A percentile compares a stretch with the other conserved stretches of the same genome.
Evolutionary conservation across 2,797 vertebrate genomes (phyloP).

Genomic region (Sciurus carolinensis): DNA sequence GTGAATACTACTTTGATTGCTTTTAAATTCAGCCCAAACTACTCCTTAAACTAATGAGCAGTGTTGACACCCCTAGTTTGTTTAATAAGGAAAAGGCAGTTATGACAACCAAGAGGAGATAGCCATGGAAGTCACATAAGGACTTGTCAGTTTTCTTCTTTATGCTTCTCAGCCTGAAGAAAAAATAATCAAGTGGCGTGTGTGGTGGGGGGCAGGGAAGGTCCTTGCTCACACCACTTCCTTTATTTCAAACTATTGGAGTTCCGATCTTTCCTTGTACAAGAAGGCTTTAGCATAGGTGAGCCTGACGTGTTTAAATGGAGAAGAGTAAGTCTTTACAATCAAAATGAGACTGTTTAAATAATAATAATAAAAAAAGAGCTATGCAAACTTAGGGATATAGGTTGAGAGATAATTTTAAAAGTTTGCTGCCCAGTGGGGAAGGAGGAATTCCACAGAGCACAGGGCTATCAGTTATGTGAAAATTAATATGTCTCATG

Average conservation of each 20-base stretch:
- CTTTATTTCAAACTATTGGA: background rate
- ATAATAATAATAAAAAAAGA: conserved; percentile 52
- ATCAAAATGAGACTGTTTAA: conserved; percentile 5
- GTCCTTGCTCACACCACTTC: background rate
- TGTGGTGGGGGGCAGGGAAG: background rate
- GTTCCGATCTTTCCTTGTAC: background rate
- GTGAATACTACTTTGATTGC: background rate
- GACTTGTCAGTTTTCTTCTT: background rate
- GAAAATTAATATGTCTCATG: background rate
- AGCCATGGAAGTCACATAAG: background rate
- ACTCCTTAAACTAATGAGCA: background rate
- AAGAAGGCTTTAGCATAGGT: background rate
- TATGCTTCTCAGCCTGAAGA: background rate
- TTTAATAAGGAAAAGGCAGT: background rate
- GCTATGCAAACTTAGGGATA: background rate
- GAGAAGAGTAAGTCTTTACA: background rate
- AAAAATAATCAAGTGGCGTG: background rate
- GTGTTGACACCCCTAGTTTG: background rate
- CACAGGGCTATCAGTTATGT: background rate
- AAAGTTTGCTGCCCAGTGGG: background rate
- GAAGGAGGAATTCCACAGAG: background rate
- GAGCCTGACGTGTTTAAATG: conserved; percentile 44
- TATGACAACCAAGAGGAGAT: background rate
- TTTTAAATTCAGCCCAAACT: background rate
- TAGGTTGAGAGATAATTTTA: conserved; percentile 22